phyloP scores from a whole-genome alignment of 2,113 vertebrate genomes.

The Engraulis encrasicolus region DNA sequence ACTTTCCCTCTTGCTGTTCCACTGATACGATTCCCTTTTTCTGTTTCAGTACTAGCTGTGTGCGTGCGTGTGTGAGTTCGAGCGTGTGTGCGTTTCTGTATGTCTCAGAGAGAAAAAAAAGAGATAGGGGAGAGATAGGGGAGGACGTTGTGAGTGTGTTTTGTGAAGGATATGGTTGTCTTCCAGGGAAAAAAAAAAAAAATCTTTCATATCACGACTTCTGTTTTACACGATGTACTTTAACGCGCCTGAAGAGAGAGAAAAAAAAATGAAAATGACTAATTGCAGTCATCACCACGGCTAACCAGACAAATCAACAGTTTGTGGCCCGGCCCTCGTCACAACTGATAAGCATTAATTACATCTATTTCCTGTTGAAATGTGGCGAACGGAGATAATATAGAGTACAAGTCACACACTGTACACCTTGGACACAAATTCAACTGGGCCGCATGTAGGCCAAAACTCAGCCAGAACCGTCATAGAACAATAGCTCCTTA shows the following conservation, averaged over 20 bases:
- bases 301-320: background rate
- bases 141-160: too few species aligned
- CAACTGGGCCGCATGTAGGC: background rate
- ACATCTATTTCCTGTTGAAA: background rate
- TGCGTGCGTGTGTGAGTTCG: background rate
- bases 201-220: too few species aligned
- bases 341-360: background rate
- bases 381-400: background rate
- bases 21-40: too few species aligned
- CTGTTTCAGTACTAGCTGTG: too few species aligned
- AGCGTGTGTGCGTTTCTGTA: background rate
- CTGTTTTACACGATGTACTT: too few species aligned
- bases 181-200: too few species aligned
- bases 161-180: too few species aligned
- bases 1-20: too few species aligned
- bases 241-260: background rate
- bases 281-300: background rate
- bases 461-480: background rate
- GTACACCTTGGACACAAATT: background rate
- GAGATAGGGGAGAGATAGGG: too few species aligned
- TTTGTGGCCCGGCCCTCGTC: background rate
- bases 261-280: background rate
- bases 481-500: background rate
- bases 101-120: too few species aligned
- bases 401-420: background rate